Conservation (phyloP, 2,888 invertebrate genomes). For the Gnatocerus cornutus region DNA sequence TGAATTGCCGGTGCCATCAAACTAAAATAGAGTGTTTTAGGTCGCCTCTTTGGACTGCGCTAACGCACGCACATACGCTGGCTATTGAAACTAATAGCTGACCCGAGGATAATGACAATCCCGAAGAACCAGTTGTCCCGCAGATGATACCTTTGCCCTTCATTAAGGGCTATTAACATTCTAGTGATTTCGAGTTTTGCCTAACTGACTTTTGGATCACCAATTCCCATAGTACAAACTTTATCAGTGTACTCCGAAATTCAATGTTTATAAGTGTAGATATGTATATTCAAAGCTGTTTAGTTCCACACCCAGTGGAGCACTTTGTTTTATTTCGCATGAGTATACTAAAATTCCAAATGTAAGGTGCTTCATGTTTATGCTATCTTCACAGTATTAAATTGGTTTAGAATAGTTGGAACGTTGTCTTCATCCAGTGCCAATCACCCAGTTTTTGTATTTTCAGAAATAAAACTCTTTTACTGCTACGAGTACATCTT, state of each 20-base stretch:
- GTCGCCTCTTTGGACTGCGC: slow-evolving; percentile 87
- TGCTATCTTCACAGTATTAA: background rate
- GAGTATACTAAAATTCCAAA: background rate
- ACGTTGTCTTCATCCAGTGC: background rate
- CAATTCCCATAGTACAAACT: slow-evolving; percentile 2
- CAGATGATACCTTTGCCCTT: slow-evolving; percentile 67
- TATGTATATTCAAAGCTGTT: background rate
- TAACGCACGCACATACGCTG: slow-evolving; percentile 81
- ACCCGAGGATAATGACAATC: slow-evolving; percentile 62
- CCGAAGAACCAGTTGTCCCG: slow-evolving; percentile 65
- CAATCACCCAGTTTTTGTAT: slow-evolving; percentile 5
- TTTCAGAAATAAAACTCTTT: slow-evolving; percentile 6
- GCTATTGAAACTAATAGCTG: slow-evolving; percentile 66
- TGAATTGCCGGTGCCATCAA: no score
- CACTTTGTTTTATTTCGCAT: background rate
- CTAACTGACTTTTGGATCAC: slow-evolving; percentile 13
- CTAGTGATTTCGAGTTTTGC: slow-evolving; percentile 21
- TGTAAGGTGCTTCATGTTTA: slow-evolving; percentile 3
- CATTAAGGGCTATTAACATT: slow-evolving; percentile 60
- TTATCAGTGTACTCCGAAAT: background rate
- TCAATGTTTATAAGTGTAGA: slow-evolving; percentile 1
- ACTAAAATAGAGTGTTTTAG: slow-evolving; percentile 69
- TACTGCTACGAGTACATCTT: no score
- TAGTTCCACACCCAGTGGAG: background rate
- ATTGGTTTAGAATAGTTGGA: slow-evolving; percentile 3